Evolutionary conservation across 2,888 invertebrate species (phyloP).

Genomic region (Oithona nana): DNA sequence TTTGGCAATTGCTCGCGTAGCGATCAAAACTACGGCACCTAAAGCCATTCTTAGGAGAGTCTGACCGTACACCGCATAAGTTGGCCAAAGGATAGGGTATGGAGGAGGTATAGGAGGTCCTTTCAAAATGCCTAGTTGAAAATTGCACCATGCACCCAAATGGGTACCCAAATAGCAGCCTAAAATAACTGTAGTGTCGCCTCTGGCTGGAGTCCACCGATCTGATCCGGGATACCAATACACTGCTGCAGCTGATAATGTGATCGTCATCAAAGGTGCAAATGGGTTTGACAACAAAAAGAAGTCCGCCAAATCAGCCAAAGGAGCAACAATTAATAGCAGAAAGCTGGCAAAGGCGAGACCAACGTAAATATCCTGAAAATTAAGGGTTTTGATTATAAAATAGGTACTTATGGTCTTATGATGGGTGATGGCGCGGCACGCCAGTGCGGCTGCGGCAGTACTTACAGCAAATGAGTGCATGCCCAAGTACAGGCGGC

Average conservation of each 20-base stretch:
- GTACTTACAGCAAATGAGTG: conserved; percentile 65
- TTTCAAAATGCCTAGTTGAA: conserved; percentile 48
- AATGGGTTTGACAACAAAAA: background rate
- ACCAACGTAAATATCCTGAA: background rate
- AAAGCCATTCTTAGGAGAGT: conserved; percentile 45
- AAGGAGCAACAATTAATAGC: background rate
- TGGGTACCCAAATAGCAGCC: conserved; percentile 60
- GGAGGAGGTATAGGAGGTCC: conserved; percentile 42
- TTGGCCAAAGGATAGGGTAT: conserved; percentile 58
- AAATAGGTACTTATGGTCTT: background rate
- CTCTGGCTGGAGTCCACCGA: conserved; percentile 82
- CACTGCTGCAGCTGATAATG: conserved; percentile 45
- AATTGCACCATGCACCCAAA: conserved; percentile 64
- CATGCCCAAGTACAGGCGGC: conserved; percentile 79
- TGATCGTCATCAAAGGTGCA: conserved; percentile 25
- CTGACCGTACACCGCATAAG: conserved; percentile 46
- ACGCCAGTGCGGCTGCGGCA: too few relatives aligned
- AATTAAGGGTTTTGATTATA: too few relatives aligned
- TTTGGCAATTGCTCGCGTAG: conserved; percentile 33
- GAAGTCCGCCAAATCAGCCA: background rate
- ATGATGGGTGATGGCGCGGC: too few relatives aligned
- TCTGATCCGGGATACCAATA: conserved; percentile 60
- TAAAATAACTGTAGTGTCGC: conserved; percentile 71
- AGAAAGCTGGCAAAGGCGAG: background rate
- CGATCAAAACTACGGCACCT: conserved; percentile 52